Evolutionary conservation across 1,140 invertebrate species (phyloP).

Genomic region (Drosophila murphyi): DNA sequence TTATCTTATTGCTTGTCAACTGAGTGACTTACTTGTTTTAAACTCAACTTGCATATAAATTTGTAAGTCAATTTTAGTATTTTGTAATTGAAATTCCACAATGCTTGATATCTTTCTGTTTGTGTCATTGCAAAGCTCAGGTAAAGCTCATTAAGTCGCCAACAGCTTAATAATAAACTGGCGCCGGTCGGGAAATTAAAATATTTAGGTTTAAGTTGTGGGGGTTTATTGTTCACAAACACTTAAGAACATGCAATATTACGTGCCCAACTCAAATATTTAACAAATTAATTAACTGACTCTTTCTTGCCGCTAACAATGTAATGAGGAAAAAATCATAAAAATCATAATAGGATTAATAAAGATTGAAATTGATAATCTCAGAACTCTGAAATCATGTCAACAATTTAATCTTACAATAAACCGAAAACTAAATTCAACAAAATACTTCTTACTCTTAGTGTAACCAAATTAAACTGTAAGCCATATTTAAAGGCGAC

Average conservation of each 20-base stretch:
- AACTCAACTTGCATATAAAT: no score
- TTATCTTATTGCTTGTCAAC: not conserved
- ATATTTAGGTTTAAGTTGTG: not conserved
- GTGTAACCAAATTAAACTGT: not conserved
- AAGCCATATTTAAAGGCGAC: constrained; percentile 5
- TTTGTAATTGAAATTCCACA: not conserved
- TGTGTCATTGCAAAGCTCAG: not conserved
- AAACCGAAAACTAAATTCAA: not conserved
- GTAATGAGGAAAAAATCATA: not conserved
- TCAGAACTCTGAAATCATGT: not conserved
- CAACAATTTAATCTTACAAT: not conserved
- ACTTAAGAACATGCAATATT: not conserved
- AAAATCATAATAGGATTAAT: not conserved
- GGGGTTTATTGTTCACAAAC: not conserved
- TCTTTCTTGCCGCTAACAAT: not conserved
- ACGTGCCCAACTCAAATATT: not conserved
- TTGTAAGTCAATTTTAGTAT: not conserved
- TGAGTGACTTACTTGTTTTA: not conserved
- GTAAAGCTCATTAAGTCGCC: not conserved
- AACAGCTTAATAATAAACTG: not conserved
- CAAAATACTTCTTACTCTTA: not conserved
- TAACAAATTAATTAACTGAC: not conserved
- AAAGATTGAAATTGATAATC: not conserved
- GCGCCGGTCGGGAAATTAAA: not conserved
- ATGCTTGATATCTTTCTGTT: not conserved